phyloP scores from a whole-genome alignment of 2,888 invertebrate genomes.

The Tetranychus piercei region DNA sequence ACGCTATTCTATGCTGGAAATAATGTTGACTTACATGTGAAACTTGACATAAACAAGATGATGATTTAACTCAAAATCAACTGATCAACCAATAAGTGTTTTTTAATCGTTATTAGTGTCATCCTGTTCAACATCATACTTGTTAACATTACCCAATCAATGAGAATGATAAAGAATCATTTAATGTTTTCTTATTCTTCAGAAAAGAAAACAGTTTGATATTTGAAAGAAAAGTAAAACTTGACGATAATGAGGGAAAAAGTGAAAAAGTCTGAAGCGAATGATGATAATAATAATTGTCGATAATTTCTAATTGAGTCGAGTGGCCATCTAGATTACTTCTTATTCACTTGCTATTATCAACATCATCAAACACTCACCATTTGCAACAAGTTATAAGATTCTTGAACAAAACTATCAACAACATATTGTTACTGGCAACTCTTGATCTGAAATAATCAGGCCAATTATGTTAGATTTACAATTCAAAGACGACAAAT shows the following conservation, averaged over 20 bases:
- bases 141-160: background rate
- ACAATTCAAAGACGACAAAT: background rate
- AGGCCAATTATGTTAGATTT: background rate
- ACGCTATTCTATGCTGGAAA: too few relatives aligned
- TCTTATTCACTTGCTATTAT: background rate
- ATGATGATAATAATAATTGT: background rate
- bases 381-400: background rate
- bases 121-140: background rate
- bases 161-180: background rate
- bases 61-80: too few relatives aligned
- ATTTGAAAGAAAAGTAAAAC: too few relatives aligned
- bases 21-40: too few relatives aligned
- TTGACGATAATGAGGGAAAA: background rate
- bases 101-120: background rate
- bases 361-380: background rate
- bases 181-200: too few relatives aligned
- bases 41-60: too few relatives aligned
- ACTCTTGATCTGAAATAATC: background rate
- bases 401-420: background rate
- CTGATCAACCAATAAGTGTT: background rate
- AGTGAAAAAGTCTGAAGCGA: slow-evolving; percentile 1
- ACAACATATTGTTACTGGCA: background rate
- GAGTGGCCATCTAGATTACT: background rate
- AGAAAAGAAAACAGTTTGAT: background rate
- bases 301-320: background rate